These are phyloP conservation scores for Nymphalis io DNA, from an alignment of 1,140 invertebrate genomes.

Conservation along the genomic window DNA sequence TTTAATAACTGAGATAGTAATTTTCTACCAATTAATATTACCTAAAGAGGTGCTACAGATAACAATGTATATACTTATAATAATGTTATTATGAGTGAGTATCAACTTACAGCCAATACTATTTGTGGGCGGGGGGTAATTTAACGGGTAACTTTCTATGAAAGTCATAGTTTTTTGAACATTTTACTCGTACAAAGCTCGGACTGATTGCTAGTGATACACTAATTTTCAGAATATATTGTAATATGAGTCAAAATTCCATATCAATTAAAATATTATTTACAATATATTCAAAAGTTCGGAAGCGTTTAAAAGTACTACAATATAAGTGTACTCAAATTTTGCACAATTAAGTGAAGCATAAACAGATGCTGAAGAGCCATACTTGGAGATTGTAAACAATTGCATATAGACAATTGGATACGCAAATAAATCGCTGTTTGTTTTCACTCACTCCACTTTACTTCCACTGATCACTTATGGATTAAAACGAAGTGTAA, in stretches of 20 bases:
- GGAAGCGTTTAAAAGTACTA: not conserved
- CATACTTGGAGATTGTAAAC: constrained; percentile 2
- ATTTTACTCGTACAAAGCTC: no score
- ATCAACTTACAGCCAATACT: no score
- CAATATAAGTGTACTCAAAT: constrained; percentile 8
- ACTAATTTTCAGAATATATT: not conserved
- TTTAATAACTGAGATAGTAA: no score
- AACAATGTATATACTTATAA: no score
- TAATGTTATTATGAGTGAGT: no score
- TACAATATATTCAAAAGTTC: no score
- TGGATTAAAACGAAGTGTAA: constrained; percentile 13
- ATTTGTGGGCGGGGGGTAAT: no score
- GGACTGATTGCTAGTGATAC: no score
- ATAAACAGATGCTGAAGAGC: constrained; percentile 17
- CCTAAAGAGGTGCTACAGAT: no score
- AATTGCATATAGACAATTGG: constrained; percentile 7
- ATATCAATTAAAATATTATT: not conserved
- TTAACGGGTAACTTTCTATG: no score
- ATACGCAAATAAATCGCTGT: constrained; percentile 21
- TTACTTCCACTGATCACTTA: constrained; percentile 6
- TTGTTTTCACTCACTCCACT: constrained; percentile 11
- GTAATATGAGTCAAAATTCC: not conserved
- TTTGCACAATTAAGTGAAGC: constrained; percentile 18
- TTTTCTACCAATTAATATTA: no score
- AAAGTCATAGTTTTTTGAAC: no score